A percentile compares a stretch with the other conserved stretches of the same genome.
Conservation (phyloP, 2,888 invertebrate genomes). For the Apodemia duryi region DNA sequence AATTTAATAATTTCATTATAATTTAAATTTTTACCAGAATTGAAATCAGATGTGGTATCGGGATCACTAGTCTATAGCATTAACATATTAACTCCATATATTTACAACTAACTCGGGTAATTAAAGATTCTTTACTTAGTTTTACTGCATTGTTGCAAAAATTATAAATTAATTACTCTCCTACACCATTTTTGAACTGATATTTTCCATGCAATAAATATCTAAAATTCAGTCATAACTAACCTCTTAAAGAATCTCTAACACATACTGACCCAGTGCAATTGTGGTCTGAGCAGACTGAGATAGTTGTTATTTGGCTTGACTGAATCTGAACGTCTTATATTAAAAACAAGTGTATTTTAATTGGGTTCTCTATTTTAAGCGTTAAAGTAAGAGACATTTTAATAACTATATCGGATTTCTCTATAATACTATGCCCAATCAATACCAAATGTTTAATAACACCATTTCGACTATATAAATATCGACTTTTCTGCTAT, state of each 20-base stretch:
- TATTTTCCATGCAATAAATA: conserved; percentile 17
- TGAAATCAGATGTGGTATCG: background rate
- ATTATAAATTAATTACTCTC: background rate
- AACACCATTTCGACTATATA: conserved; percentile 7
- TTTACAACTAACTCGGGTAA: background rate
- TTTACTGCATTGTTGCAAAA: background rate
- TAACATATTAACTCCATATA: background rate
- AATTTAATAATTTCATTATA: background rate
- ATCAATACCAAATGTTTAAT: background rate
- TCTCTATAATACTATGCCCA: background rate
- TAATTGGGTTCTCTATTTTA: background rate
- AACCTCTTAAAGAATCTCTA: conserved; percentile 8
- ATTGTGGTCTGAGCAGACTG: background rate
- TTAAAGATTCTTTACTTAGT: background rate
- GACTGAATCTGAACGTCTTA: background rate
- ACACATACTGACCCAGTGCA: background rate
- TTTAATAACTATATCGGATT: background rate
- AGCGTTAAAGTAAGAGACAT: background rate
- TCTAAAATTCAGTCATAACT: conserved; percentile 1
- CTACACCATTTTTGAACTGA: background rate
- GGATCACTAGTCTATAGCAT: conserved; percentile 6
- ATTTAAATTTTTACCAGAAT: background rate
- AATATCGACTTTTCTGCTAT: background rate
- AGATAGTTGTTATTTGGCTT: background rate
- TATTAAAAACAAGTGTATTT: background rate